A percentile compares a stretch with the other conserved stretches of the same genome.
Evolutionary conservation across 2,888 invertebrate genomes (phyloP).

Genomic region (Napeogenes inachia): DNA sequence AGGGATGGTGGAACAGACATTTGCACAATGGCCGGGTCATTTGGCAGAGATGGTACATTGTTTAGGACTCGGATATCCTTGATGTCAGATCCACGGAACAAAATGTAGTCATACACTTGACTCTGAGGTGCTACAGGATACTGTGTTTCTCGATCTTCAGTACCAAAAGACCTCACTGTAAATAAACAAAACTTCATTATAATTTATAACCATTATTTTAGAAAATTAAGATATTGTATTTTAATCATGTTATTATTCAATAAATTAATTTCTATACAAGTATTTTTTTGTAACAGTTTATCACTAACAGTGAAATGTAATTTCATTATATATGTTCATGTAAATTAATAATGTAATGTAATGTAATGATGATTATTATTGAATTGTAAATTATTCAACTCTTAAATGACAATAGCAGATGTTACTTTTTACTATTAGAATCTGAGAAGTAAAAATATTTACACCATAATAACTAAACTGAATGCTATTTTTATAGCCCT

Average conservation of each 20-base stretch:
- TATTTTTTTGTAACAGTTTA: too few species aligned
- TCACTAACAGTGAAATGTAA: too few species aligned
- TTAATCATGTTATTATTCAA: too few species aligned
- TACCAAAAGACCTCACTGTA: constrained; percentile 98
- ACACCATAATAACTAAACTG: too few species aligned
- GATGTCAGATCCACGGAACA: constrained; percentile 98
- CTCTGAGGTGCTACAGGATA: constrained; percentile 97
- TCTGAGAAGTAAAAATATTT: too few species aligned
- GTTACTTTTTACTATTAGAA: too few species aligned
- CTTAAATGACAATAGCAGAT: too few species aligned
- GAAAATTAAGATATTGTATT: background rate
- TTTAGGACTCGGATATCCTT: constrained; percentile 98
- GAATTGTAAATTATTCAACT: too few species aligned
- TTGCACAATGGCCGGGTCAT: constrained; percentile 99
- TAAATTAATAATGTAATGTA: too few species aligned
- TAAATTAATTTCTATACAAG: too few species aligned
- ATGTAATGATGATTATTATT: too few species aligned
- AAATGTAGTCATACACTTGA: constrained; percentile 98
- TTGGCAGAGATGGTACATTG: constrained; percentile 89
- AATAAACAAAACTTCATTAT: constrained; percentile 38
- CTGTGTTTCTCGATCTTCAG: constrained; percentile 97
- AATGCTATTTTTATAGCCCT: background rate
- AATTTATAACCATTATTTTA: background rate
- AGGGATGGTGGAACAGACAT: constrained; percentile 87
- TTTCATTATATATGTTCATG: too few species aligned